Conservation (phyloP, 2,113 vertebrate species). For the Semicossyphus pulcher region DNA sequence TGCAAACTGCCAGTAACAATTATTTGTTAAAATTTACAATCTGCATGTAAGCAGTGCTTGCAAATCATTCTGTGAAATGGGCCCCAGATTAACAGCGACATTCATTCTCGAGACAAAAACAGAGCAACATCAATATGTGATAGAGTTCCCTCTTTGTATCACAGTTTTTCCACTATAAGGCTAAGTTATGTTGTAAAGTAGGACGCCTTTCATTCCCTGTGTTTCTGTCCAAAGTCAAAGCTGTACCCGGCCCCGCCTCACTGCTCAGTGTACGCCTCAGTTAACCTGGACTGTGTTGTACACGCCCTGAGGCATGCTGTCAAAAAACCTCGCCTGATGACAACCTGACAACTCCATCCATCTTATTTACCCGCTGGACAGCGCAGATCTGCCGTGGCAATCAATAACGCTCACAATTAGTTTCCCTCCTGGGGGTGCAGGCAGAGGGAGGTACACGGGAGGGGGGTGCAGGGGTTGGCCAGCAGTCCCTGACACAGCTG, state of each 20-base stretch:
- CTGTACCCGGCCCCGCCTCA: constrained; percentile 28
- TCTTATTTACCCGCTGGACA: constrained; percentile 82
- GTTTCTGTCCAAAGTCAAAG: constrained; percentile 71
- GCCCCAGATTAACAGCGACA: too few species aligned
- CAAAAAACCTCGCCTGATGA: constrained; percentile 78
- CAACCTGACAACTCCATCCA: constrained; percentile 84
- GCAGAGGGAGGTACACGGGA: constrained; percentile 39
- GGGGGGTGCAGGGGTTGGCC: constrained; percentile 28
- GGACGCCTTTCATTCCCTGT: constrained; percentile 19
- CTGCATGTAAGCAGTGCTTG: too few species aligned
- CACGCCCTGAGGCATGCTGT: constrained; percentile 71
- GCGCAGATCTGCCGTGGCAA: constrained; percentile 73
- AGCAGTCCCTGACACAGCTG: constrained; percentile 70
- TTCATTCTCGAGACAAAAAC: too few species aligned
- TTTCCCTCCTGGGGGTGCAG: constrained; percentile 67
- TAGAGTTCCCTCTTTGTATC: background rate
- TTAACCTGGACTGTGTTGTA: constrained; percentile 73
- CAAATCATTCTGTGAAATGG: too few species aligned
- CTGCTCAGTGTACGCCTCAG: constrained; percentile 44
- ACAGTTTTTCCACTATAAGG: background rate
- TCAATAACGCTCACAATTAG: constrained; percentile 86
- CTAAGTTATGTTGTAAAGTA: constrained; percentile 35
- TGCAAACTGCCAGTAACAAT: too few species aligned
- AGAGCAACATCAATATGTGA: background rate
- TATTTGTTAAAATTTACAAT: too few species aligned